Conservation (phyloP, 2,888 invertebrate species). For the Archaeoteleia sp. region DNA sequence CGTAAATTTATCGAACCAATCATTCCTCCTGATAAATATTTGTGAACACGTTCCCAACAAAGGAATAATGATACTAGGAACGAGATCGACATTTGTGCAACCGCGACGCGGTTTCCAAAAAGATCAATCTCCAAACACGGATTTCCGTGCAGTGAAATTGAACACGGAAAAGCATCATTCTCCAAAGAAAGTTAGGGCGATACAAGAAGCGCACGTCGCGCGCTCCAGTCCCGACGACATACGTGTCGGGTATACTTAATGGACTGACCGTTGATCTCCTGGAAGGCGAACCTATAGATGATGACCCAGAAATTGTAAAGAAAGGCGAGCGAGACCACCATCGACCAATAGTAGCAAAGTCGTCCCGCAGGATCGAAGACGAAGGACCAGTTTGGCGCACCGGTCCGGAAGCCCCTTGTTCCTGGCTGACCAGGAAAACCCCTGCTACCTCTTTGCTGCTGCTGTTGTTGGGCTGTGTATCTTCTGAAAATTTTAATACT, state of each 20-base stretch:
- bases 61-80: no score
- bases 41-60: no score
- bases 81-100: no score
- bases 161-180: no score
- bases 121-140: no score
- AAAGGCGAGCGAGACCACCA: slow-evolving; percentile 96
- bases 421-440: slow-evolving; percentile 72
- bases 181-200: no score
- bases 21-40: no score
- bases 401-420: slow-evolving; percentile 78
- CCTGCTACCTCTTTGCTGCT: slow-evolving; percentile 72
- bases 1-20: no score
- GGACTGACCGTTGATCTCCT: slow-evolving; percentile 92
- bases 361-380: slow-evolving; percentile 99
- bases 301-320: slow-evolving; percentile 99
- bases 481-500: slow-evolving; percentile 60
- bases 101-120: no score
- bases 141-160: no score
- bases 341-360: slow-evolving; percentile 97
- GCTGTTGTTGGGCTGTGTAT: slow-evolving; percentile 72
- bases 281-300: slow-evolving; percentile 98
- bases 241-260: slow-evolving; percentile 40
- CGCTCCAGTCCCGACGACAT: slow-evolving; percentile 21
- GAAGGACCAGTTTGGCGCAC: slow-evolving; percentile 90
- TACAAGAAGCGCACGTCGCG: slow-evolving; percentile 19